A percentile compares a stretch with the other conserved stretches of the same genome.
Conservation (phyloP, 2,888 invertebrate genomes). For the Acanthosepion lycidas region DNA sequence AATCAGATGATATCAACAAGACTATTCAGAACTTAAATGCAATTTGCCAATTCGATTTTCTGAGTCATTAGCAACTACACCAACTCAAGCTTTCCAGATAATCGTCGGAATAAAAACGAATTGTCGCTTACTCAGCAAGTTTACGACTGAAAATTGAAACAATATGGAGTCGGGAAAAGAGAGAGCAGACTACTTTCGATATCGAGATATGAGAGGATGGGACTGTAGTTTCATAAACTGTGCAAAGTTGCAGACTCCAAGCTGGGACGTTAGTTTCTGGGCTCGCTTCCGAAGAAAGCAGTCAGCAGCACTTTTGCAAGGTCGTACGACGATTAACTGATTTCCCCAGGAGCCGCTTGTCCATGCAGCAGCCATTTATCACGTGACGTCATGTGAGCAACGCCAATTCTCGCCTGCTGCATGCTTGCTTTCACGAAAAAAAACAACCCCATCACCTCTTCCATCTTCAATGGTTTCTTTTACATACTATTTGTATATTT, state of each 20-base stretch:
- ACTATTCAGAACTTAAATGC: background rate
- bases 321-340: background rate
- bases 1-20: too few species aligned
- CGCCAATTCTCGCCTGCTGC: slow-evolving; percentile 20
- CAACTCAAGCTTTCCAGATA: background rate
- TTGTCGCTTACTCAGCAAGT: background rate
- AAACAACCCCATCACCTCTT: background rate
- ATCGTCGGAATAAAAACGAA: background rate
- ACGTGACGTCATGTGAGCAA: slow-evolving; percentile 9
- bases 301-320: background rate
- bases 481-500: background rate
- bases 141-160: background rate
- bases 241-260: background rate
- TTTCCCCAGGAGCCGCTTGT: slow-evolving; percentile 9
- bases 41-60: background rate
- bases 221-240: background rate
- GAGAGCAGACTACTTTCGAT: background rate
- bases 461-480: background rate
- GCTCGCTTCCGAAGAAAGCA: background rate
- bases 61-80: background rate
- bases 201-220: background rate
- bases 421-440: background rate
- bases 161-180: background rate
- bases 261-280: background rate
- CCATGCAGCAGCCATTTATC: background rate